Base-by-base conservation (phyloP, 2,797 vertebrate species). In the Babyrousa celebensis region DNA sequence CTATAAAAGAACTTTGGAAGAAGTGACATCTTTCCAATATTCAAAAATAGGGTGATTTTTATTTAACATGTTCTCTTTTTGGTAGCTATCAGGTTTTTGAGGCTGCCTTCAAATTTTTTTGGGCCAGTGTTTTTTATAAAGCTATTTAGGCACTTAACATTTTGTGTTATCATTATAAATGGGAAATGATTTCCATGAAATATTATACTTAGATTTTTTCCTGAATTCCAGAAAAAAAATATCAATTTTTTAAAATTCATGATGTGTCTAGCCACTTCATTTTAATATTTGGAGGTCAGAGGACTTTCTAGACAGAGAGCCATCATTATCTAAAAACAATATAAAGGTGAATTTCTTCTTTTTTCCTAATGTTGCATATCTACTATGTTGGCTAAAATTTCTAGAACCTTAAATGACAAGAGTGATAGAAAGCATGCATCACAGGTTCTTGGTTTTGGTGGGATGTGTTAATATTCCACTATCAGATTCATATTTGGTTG, bases 161-260 rank as follows among this genome's bases (percentile, higher is more conserved):
- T 91, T 85, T 85, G 6, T 56, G 18, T 43, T 90, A 21, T 18
- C 2, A 60, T 78, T 87, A 25, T 23, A 80, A 70, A 6, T 25
- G 17, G 40, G 21, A n/a, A 58, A 56, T 67, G 82, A 7, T 89
- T 91, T 77, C 72, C 32, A 85, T 85, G 84, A 67, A 93, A 82
- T 85, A 48, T 60, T 58, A 48, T 43, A 5, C 85, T 43, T 85
- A 10, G 18, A 56, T 70, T 68, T 85, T 89, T 20, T 23, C 32
- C 12, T 91, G 27, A 4, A n/a, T 88, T 85, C 86, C 23, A 52
- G 29, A 89, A 72, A n/a, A n/a, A n/a, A 72, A 10, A 5, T 27
- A 40, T 25, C 88, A 27, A 63, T 75, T 90, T 70, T 56, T 88
- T 54, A 71, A 68, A 12, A 62, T 56, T 93, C 9, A 48, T 78